Base-by-base conservation (phyloP, 2,888 invertebrate species). In the Disparrhopalites patrizii region DNA sequence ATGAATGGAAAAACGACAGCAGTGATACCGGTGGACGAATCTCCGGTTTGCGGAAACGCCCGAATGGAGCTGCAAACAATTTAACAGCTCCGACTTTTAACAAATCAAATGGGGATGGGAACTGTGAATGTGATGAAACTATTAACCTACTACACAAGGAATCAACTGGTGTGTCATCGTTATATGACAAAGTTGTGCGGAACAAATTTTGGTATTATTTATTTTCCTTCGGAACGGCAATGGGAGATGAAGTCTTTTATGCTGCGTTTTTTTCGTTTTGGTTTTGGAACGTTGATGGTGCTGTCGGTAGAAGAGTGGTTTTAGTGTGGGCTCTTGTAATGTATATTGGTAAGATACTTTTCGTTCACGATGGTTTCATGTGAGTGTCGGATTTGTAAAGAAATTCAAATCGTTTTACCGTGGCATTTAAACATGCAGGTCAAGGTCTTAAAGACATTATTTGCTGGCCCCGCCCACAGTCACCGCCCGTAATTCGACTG, bases 251-350 rank as follows among this genome's bases (percentile, higher is more conserved):
- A 81, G 83, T 89, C 69, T 95, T 95, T 79, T 95, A 94, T 80
- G 87, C 89, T 1, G 84, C 86, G n/a, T 93, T 93, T 77, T 93
- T 93, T 77, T 92, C 94, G 1, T 92, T 92, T 79, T 91, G 92
- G 88, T 90, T 93, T 78, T 95, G 94, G 94, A 95, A 94, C 80
- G 84, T 94, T 66, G 94, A 94, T 80, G 89, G 90, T 23, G 88
- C 88, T 30, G 89, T 93, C 2, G 90, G 91, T 15, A 82, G 94
- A 73, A 83, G 91, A 79, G 87, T 93, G 20, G 86, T 91, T 13
- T 81, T 90, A 10, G 87, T 91, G 23, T 92, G 92, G 92, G 85
- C 89, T 28, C 82, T 88, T 66, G 84, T 88, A 63, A 91, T 92
- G 91, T 90, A 90, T 76, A 86, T 89, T 77, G 92, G 91, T 89